These are phyloP conservation scores for Caenorhabditis doughertyi DNA, from an alignment of 2,888 invertebrate genomes.

Conservation along the genomic window DNA sequence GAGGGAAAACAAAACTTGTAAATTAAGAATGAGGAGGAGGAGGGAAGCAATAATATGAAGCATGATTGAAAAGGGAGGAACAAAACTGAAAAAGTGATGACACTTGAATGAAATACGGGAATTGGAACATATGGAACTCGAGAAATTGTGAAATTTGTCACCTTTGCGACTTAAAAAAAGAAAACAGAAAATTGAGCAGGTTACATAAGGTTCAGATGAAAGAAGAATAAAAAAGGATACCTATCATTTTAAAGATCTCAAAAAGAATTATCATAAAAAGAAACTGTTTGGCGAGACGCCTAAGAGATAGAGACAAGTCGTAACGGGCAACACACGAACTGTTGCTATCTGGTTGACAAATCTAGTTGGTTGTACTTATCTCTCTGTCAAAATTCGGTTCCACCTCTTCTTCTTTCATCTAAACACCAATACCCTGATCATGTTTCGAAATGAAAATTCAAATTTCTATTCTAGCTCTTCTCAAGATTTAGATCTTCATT, in stretches of 20 bases:
- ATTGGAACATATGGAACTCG: neutral
- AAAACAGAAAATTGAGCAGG: neutral
- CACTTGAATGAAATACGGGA: constrained; percentile 29
- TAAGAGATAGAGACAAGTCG: constrained; percentile 8
- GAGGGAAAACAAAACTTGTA: constrained; percentile 18
- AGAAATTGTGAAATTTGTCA: neutral
- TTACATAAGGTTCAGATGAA: neutral
- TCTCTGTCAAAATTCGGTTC: constrained; percentile 41
- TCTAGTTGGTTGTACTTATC: constrained; percentile 46
- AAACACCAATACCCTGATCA: constrained; percentile 25
- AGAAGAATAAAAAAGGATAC: neutral
- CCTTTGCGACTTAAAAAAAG: neutral
- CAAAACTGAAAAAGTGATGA: neutral
- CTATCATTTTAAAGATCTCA: constrained; percentile 4
- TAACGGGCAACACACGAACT: constrained; percentile 26
- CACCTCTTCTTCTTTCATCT: constrained; percentile 27
- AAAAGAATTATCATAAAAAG: constrained; percentile 2
- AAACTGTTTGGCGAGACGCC: constrained; percentile 21
- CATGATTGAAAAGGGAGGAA: constrained; percentile 11
- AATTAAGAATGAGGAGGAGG: too few relatives aligned
- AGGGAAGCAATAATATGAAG: neutral
- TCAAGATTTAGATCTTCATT: too few relatives aligned
- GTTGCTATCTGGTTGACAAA: constrained; percentile 44
- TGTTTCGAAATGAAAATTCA: neutral
- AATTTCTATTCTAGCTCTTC: neutral